Conservation (phyloP, 2,113 vertebrate genomes). For the Phalacrocorax carbo region DNA sequence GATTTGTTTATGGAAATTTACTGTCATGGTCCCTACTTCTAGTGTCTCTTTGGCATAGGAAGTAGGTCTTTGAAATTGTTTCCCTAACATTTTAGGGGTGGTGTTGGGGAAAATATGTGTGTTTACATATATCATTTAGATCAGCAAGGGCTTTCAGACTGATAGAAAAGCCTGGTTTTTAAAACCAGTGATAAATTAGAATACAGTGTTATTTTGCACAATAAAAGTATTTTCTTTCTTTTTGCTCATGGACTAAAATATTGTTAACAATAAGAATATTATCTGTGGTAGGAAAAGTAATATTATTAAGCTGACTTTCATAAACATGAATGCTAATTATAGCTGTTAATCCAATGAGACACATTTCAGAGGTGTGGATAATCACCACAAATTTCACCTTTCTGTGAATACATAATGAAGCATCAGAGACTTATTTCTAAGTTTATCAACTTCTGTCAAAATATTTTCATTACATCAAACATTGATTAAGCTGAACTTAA, state of each 20-base stretch:
- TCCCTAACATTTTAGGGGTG: background rate
- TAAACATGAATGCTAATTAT: slow-evolving; percentile 46
- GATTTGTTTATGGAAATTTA: background rate
- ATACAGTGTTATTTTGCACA: background rate
- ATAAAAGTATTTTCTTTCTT: background rate
- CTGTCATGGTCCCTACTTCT: background rate
- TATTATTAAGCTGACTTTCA: slow-evolving; percentile 6
- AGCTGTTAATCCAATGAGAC: slow-evolving; percentile 52
- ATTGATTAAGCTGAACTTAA: slow-evolving; percentile 36
- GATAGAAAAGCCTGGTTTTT: background rate
- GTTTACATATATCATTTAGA: background rate
- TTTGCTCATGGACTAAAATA: background rate
- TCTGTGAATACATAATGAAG: slow-evolving; percentile 58
- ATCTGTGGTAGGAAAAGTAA: background rate
- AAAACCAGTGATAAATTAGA: no score
- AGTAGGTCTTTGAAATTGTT: background rate
- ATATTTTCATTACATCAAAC: slow-evolving; percentile 55
- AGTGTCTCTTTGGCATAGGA: background rate
- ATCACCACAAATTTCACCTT: slow-evolving; percentile 42
- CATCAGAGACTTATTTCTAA: slow-evolving; percentile 40
- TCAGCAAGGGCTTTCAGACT: background rate
- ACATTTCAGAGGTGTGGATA: slow-evolving; percentile 42
- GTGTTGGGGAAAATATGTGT: background rate
- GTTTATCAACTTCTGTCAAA: slow-evolving; percentile 34
- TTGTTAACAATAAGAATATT: background rate